These are phyloP conservation scores for Arge pagana DNA, from an alignment of 2,888 invertebrate species.

Conservation along the genomic window DNA sequence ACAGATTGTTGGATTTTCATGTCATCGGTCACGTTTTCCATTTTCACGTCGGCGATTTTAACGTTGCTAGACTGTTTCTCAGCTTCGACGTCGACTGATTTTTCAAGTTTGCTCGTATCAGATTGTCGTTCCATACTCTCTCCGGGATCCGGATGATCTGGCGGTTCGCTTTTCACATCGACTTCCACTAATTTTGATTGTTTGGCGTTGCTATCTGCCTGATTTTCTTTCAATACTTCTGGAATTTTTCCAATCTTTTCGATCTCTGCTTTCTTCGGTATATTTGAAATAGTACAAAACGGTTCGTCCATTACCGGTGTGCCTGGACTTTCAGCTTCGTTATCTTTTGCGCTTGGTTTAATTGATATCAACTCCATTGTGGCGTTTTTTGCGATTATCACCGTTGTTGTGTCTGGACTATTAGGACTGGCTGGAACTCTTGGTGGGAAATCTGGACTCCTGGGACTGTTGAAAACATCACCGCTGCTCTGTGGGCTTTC, in stretches of 20 bases:
- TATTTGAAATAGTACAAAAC: slow-evolving; percentile 6
- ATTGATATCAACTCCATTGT: not conserved
- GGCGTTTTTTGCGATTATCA: slow-evolving; percentile 22
- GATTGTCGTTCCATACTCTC: no score
- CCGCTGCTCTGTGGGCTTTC: slow-evolving; percentile 49
- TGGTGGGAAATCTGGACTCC: slow-evolving; percentile 54
- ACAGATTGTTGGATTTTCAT: no score
- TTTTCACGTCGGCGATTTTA: not conserved
- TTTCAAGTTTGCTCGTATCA: no score
- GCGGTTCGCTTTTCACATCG: slow-evolving; percentile 38
- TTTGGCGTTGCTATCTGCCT: not conserved
- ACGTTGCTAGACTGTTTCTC: not conserved
- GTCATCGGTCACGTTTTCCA: no score
- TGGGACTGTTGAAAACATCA: slow-evolving; percentile 47
- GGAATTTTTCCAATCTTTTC: not conserved
- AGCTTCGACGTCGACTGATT: not conserved
- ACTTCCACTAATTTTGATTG: slow-evolving; percentile 7
- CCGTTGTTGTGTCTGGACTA: slow-evolving; percentile 39
- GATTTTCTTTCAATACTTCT: not conserved
- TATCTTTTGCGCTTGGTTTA: slow-evolving; percentile 8
- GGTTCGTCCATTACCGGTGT: slow-evolving; percentile 32
- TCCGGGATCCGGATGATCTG: no score
- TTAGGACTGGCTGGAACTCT: slow-evolving; percentile 45
- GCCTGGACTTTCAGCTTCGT: slow-evolving; percentile 25
- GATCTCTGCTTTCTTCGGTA: not conserved